Percentiles rank a stretch among this genome's conserved stretches.
Conservation (phyloP, 2,888 invertebrate genomes). For the Merodon equestris region DNA sequence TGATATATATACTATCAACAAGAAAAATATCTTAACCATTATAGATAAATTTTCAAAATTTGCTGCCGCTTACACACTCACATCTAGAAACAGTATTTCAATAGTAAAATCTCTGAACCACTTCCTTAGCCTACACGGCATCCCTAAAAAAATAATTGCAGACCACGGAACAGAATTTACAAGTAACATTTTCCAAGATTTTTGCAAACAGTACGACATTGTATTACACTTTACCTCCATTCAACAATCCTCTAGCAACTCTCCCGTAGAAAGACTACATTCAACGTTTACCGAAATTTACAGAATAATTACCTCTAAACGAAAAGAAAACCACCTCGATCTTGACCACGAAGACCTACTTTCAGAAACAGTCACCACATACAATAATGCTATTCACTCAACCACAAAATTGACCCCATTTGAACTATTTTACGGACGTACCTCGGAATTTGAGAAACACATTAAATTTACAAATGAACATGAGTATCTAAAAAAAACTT, state of each 20-base stretch:
- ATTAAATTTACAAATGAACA: slow-evolving; percentile 3
- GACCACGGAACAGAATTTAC: slow-evolving; percentile 7
- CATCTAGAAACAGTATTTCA: background rate
- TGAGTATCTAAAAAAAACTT: background rate
- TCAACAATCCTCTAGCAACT: slow-evolving; percentile 7
- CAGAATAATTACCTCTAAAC: background rate
- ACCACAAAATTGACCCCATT: slow-evolving; percentile 9
- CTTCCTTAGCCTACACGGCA: background rate
- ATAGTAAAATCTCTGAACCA: background rate
- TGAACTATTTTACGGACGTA: slow-evolving; percentile 6
- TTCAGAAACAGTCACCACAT: slow-evolving; percentile 3
- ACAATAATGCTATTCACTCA: slow-evolving; percentile 7
- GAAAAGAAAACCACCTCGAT: background rate
- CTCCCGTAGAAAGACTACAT: slow-evolving; percentile 12
- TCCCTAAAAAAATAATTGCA: background rate
- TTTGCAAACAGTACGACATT: background rate
- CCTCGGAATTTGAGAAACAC: background rate
- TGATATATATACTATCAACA: slow-evolving; percentile 2
- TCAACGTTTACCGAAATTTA: slow-evolving; percentile 6
- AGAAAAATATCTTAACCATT: slow-evolving; percentile 12
- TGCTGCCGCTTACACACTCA: slow-evolving; percentile 2
- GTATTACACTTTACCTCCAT: background rate
- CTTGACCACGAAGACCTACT: slow-evolving; percentile 8
- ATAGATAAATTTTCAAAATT: slow-evolving; percentile 15
- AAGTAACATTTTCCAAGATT: background rate